Percentiles rank a stretch among this genome's conserved stretches.
These are phyloP conservation scores for Carassius carassius DNA, from an alignment of 2,113 vertebrate species.

Conservation along the genomic window DNA sequence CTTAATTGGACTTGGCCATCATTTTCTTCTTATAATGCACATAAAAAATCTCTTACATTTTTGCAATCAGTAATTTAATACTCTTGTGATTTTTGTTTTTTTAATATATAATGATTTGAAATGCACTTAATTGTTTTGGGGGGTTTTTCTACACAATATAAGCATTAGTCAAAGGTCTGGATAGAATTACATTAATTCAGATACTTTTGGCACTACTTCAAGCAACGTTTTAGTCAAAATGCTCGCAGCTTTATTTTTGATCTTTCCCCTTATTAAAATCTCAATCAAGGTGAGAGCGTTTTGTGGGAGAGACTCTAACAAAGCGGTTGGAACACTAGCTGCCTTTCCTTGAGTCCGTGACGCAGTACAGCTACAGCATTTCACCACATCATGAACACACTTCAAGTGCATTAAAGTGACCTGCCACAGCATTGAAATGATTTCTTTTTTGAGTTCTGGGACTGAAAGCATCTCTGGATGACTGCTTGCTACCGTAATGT, in stretches of 20 bases:
- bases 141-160: neutral
- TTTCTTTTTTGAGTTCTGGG: conserved; percentile 36
- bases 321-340: conserved; percentile 40
- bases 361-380: conserved; percentile 22
- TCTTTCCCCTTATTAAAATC: neutral
- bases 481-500: conserved; percentile 26
- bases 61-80: neutral
- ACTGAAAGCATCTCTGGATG: neutral
- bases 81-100: neutral
- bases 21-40: neutral
- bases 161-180: neutral
- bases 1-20: conserved; percentile 3
- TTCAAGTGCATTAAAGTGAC: conserved; percentile 21
- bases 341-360: conserved; percentile 41
- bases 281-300: neutral
- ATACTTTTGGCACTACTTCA: neutral
- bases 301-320: neutral
- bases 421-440: neutral
- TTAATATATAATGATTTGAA: neutral
- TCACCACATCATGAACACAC: conserved; percentile 27
- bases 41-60: neutral
- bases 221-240: neutral
- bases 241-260: neutral
- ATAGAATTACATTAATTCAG: neutral
- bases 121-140: conserved; percentile 11